Conservation (phyloP, 1,140 invertebrate species). For the Lasaia peninsularis region DNA sequence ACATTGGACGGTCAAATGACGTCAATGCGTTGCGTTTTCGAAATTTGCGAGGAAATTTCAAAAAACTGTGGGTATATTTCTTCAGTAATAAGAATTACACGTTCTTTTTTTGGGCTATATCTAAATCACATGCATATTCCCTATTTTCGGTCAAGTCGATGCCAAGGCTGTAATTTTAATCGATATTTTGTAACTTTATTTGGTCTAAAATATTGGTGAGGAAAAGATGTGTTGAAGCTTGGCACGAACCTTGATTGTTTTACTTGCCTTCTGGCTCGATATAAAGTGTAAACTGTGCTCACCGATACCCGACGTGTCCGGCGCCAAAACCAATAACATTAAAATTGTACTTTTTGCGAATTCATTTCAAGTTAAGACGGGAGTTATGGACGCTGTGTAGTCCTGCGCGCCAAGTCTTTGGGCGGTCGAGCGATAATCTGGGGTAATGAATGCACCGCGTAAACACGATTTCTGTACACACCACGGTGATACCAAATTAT, state of each 20-base stretch:
- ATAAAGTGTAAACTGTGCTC: not conserved
- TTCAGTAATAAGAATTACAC: too few relatives aligned
- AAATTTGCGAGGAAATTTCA: too few relatives aligned
- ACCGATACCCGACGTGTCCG: not conserved
- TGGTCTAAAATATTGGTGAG: too few relatives aligned
- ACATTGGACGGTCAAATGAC: too few relatives aligned
- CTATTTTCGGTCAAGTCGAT: too few relatives aligned
- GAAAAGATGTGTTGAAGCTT: too few relatives aligned
- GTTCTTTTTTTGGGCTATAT: too few relatives aligned
- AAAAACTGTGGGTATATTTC: too few relatives aligned
- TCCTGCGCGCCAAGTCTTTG: not conserved
- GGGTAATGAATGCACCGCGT: conserved; percentile 3
- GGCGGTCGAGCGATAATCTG: conserved; percentile 12
- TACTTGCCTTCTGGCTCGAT: not conserved
- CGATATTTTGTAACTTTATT: too few relatives aligned
- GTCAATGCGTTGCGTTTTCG: too few relatives aligned
- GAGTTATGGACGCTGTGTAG: not conserved
- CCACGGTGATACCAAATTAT: not conserved
- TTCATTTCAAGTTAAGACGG: conserved; percentile 1
- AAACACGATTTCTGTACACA: not conserved
- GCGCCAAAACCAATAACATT: conserved; percentile 4
- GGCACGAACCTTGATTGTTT: not conserved
- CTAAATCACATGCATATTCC: too few relatives aligned
- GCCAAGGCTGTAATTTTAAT: too few relatives aligned
- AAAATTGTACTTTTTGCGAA: not conserved